Conservation (phyloP, 2,888 invertebrate genomes). For the Tetheella fluctuosa region DNA sequence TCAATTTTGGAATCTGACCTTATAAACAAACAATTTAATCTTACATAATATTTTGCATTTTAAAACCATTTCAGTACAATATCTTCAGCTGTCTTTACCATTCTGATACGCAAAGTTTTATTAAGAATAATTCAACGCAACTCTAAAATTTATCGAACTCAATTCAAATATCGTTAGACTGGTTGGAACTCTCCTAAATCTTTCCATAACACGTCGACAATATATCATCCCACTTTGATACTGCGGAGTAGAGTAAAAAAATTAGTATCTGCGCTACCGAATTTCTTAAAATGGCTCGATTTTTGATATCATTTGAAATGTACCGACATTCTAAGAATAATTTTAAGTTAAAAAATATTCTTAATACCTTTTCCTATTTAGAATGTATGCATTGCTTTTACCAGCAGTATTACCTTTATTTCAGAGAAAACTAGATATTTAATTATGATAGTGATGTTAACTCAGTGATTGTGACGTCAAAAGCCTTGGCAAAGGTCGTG, state of each 20-base stretch:
- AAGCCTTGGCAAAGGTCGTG: too few relatives aligned
- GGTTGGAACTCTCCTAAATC: not conserved
- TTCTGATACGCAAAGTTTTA: not conserved
- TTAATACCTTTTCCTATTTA: too few relatives aligned
- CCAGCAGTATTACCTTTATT: too few relatives aligned
- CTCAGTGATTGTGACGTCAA: too few relatives aligned
- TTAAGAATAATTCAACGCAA: not conserved
- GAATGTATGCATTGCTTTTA: too few relatives aligned
- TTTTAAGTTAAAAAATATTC: too few relatives aligned
- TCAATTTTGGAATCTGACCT: too few relatives aligned
- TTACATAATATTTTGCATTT: not conserved
- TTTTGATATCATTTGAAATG: not conserved
- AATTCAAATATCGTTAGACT: not conserved
- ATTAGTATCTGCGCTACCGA: not conserved
- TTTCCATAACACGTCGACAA: conserved; percentile 5
- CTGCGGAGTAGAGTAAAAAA: conserved; percentile 6
- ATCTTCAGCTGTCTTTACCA: not conserved
- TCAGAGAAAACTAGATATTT: too few relatives aligned
- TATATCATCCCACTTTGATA: conserved; percentile 10
- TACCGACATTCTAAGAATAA: too few relatives aligned
- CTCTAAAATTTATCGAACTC: not conserved
- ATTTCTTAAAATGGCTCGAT: not conserved
- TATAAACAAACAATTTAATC: too few relatives aligned
- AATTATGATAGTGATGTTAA: too few relatives aligned
- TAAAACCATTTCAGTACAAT: not conserved